A percentile compares a stretch with the other conserved stretches of the same genome.
phyloP scores from a whole-genome alignment of 2,113 vertebrate genomes.

The Eublepharis macularius region DNA sequence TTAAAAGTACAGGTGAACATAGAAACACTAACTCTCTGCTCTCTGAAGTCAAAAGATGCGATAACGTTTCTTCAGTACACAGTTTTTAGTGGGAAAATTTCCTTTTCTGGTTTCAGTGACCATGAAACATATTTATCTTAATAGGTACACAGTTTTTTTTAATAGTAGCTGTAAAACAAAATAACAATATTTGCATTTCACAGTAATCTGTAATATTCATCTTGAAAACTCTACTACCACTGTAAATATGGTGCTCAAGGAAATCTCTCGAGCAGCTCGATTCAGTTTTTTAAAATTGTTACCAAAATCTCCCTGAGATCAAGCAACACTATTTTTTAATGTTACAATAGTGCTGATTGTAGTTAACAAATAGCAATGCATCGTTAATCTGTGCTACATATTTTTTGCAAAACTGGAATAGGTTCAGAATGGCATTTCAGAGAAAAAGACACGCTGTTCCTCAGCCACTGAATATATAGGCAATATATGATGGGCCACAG shows the following conservation, averaged over 20 bases:
- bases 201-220: constrained; percentile 57
- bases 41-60: constrained; percentile 25
- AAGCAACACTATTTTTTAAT: background rate
- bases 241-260: constrained; percentile 39
- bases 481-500: background rate
- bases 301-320: constrained; percentile 46
- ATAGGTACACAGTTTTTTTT: constrained; percentile 56
- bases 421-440: background rate
- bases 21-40: background rate
- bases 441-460: background rate
- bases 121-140: constrained; percentile 56
- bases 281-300: constrained; percentile 41
- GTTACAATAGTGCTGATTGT: background rate
- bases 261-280: constrained; percentile 39
- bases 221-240: constrained; percentile 47
- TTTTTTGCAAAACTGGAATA: background rate
- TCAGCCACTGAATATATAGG: background rate
- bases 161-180: constrained; percentile 60
- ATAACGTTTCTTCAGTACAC: constrained; percentile 8
- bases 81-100: constrained; percentile 42
- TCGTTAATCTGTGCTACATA: background rate
- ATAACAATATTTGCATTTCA: constrained; percentile 60
- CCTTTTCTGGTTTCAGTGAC: constrained; percentile 33
- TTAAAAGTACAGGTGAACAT: background rate
- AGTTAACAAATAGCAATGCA: background rate